Evolutionary conservation across 1,140 invertebrate genomes (phyloP).

Genomic region (Phocides pigmalion): DNA sequence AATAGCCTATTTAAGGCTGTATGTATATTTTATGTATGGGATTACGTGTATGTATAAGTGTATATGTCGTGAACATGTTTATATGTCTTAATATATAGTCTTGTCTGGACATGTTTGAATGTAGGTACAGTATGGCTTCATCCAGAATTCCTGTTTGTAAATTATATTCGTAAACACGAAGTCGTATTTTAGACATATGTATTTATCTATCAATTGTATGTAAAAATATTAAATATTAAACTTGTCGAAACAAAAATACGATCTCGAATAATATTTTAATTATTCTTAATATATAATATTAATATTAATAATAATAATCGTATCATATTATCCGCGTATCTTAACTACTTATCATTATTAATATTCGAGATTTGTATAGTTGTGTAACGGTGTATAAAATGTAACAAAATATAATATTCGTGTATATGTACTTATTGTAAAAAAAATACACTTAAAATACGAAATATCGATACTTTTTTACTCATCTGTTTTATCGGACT

Average conservation of each 20-base stretch:
- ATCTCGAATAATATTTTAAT: conserved; percentile 3
- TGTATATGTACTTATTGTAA: not conserved
- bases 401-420: conserved; percentile 10
- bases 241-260: too few relatives aligned
- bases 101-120: not conserved
- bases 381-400: conserved; percentile 8
- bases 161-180: too few relatives aligned
- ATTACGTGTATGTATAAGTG: conserved; percentile 2
- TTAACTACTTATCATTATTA: not conserved
- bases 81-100: not conserved
- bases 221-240: too few relatives aligned
- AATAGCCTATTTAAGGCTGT: conserved; percentile 3
- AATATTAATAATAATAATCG: conserved; percentile 1
- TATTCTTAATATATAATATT: too few relatives aligned
- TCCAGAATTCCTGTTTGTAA: too few relatives aligned
- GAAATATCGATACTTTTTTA: conserved; percentile 1
- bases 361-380: conserved; percentile 15
- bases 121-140: too few relatives aligned
- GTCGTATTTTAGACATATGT: too few relatives aligned
- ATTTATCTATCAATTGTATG: too few relatives aligned
- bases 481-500: conserved; percentile 5
- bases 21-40: conserved; percentile 1
- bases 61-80: not conserved
- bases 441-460: not conserved
- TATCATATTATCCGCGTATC: conserved; percentile 4